Evolutionary conservation across 2,797 vertebrate genomes (phyloP), one percentile per base, ranked within the genome.

Genomic region (Neomorphus geoffroyi): DNA sequence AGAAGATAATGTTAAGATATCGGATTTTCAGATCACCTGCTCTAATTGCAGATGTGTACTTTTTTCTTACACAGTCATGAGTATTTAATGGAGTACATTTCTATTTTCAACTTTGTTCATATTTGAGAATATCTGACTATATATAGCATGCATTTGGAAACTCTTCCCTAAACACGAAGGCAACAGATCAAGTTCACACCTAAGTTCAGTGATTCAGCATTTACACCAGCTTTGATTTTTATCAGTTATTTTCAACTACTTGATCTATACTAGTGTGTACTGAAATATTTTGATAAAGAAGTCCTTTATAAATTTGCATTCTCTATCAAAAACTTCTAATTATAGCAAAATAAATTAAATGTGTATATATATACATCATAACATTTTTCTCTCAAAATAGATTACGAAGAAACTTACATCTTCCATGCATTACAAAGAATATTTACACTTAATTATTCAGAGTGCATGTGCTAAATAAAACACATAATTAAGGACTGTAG

Each of bases 381-480:
- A 41, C 11, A 26, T 71, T 70, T 73, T 73, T 30, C 24, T 48
- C 39, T 13, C 2, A 45, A 61, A 94, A 73, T 12, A 83, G 2
- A 32, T 51, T 80, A 73, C 71, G 71, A 90, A 60, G 32, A 57
- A 51, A 39, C 56, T 11, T 85, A 61, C 28, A 79, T 17, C 74
- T 90, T 83, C 41, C 35, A 19, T 84, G 48, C 80, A 8, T 78
- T 94, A 64, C 39, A 88, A 61, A 89, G 39, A 96, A 89, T 5
- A 57, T 62, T 91, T 86, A 50, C 65, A 67, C 50, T 93, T 94
- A 91, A 92, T 96, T 96, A 87, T 96, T 96, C 56, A 88, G 33
- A 88, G 13, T 81, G 32, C 9, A 18, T 92, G 11, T 78, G 51
- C 48, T 96, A 61, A 92, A 92, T 96, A 89, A 69, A 88, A 73